Base-by-base conservation (phyloP, 1,140 invertebrate species). In the Alviniconcha marisindica region DNA sequence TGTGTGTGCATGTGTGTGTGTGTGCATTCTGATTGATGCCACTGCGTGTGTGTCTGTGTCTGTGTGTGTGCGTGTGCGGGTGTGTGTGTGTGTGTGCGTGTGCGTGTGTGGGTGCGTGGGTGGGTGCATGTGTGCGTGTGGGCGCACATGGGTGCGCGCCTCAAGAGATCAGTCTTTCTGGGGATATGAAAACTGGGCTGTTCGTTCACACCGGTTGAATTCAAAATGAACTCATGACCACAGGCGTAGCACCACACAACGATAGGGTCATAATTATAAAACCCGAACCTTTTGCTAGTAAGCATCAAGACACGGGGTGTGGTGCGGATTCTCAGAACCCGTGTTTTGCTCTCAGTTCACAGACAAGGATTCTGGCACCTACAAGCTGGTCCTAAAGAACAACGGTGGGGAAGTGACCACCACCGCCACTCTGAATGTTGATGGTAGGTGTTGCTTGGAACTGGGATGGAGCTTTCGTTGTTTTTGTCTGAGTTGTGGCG, bases 311-410 rank as follows among this genome's bases (percentile, higher is more conserved):
- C n/a, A n/a, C n/a, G n/a, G n/a, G n/a, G n/a, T n/a, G n/a, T n/a
- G n/a, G n/a, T n/a, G n/a, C n/a, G 48, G 21, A 12, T 51, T 51
- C 21, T 51, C 48, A 51, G 21, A 21, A 51, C 7, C 21, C 21
- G 7, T 51, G 7, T 5, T 21, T 40, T 31, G 12, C 38, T 87
- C 85, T 21, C 86, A 92, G 91, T 88, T 89, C 24, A 89, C 83
- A 77, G 88, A 91, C 14, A 87, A 88, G 81, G 97, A 98, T 93
- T 97, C 97, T 93, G 98, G 98, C 36, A 95, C 94, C 21, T 99
- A 98, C 91, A 97, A 97, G 89, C 96, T 98, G 7, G 93, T 96
- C 44, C 97, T 97, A 7, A 96, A 96, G 77, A 99, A 98, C 91
- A 94, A 96, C 86, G 97, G 98, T 93, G 98, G 98, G 36, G 97